phyloP scores from a whole-genome alignment of 92 coral and sea anemone genomes.

The Desmophyllum pertusum region DNA sequence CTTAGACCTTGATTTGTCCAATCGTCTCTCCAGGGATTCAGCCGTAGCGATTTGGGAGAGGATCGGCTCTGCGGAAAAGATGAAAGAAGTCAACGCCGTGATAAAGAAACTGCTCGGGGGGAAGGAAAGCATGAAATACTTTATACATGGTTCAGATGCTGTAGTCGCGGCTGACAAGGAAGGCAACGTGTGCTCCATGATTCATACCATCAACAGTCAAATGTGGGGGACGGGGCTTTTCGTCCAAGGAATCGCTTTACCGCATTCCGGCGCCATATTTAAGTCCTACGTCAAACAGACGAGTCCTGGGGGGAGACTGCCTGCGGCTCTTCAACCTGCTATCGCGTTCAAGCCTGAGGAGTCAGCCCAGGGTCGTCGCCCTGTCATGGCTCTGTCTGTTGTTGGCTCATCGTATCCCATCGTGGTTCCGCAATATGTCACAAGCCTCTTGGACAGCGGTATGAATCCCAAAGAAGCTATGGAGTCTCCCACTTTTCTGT shows the following conservation, averaged over 20 bases:
- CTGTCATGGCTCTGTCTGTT: constrained; percentile 83
- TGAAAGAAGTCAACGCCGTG: constrained; percentile 70
- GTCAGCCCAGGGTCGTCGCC: constrained; percentile 20
- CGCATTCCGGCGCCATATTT: constrained; percentile 83
- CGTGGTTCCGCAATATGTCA: constrained; percentile 71
- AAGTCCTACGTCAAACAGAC: constrained; percentile 64
- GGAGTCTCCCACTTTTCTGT: constrained; percentile 71
- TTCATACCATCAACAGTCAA: constrained; percentile 85
- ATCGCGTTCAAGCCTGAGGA: constrained; percentile 55
- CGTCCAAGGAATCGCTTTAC: constrained; percentile 81
- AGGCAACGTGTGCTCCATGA: constrained; percentile 92
- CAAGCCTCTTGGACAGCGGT: constrained; percentile 70
- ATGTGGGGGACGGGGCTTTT: constrained; percentile 98
- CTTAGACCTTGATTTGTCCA: constrained; percentile 70
- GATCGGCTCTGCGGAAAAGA: constrained; percentile 73
- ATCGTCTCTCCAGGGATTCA: constrained; percentile 68
- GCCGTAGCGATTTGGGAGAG: constrained; percentile 77
- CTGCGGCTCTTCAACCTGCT: constrained; percentile 77
- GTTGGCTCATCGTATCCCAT: constrained; percentile 77
- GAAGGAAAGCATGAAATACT: constrained; percentile 6
- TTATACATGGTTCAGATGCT: constrained; percentile 77
- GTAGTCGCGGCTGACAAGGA: constrained; percentile 85
- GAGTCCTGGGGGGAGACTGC: constrained; percentile 73
- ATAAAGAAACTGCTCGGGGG: constrained; percentile 79
- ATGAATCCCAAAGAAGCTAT: constrained; percentile 89